Conservation (phyloP, 2,888 invertebrate genomes). For the Autographa gamma region DNA sequence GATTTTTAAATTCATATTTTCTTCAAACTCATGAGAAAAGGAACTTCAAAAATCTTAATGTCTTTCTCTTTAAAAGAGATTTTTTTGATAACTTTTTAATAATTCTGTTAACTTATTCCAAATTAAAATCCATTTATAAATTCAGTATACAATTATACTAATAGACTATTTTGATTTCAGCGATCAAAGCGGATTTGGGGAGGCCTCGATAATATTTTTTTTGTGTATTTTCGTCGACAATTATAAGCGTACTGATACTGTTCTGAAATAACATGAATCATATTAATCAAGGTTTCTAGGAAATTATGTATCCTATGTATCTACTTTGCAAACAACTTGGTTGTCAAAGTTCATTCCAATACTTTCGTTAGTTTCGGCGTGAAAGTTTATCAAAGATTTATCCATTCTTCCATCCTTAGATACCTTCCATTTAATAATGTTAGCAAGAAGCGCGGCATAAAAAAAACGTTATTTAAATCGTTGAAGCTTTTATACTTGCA, state of each 20-base stretch:
- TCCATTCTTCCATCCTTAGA: no score
- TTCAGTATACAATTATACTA: conserved; percentile 64
- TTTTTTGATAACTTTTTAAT: background rate
- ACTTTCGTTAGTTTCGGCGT: no score
- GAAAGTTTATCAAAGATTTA: no score
- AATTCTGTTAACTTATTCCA: background rate
- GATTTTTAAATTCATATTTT: conserved; percentile 42
- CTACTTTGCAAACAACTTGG: no score
- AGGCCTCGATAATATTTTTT: conserved; percentile 54
- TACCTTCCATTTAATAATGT: no score
- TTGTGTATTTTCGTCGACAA: conserved; percentile 49
- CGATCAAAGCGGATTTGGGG: conserved; percentile 62
- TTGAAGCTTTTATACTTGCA: no score
- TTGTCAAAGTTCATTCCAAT: no score
- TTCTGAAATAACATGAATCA: background rate
- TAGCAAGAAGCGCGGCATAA: no score
- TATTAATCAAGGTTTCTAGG: no score
- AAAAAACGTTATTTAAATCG: no score
- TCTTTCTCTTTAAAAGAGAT: conserved; percentile 27
- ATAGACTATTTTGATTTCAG: conserved; percentile 75
- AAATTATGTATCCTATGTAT: no score
- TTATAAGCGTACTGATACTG: conserved; percentile 58
- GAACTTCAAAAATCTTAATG: conserved; percentile 34
- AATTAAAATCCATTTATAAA: conserved; percentile 2
- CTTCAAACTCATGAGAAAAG: conserved; percentile 40